Base-by-base conservation (phyloP, 2,888 invertebrate genomes). In the Napeogenes inachia region DNA sequence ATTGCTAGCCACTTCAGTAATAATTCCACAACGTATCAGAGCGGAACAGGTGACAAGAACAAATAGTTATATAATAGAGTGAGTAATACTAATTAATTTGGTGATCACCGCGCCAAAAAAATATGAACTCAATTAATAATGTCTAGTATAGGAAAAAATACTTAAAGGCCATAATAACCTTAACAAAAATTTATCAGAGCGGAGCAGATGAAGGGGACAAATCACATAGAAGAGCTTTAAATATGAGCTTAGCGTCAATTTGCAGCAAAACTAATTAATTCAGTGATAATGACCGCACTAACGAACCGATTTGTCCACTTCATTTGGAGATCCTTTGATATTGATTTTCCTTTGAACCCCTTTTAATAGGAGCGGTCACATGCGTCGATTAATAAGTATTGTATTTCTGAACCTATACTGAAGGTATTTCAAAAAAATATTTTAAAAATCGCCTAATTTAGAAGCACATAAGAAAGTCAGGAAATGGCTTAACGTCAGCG, bases 271-370 rank as follows among this genome's bases (percentile, higher is more conserved):
- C 61, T 59, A 61, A 63, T 63, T 63, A 66, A 66, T 58, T 57
- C 58, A 32, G 55, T 47, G 66, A 53, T 66, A 66, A 66, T 66
- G 45, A 46, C 57, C 30, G 45, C 57, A 56, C 60, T 64, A 64
- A 61, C 62, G 64, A 64, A 64, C 53, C 59, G 38, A 64, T 66
- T 66, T 64, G 66, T 66, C 53, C 59, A 56, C 64, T 63, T 66
- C 61, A 57, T 61, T 66, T 62, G 54, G 53, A 61, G 61, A 66
- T 66, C 61, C 61, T 57, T 59, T 61, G 56, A 42, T 57, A 66
- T 66, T 55, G 66, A 64, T 66, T 66, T 60, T 42, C 57, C 58
- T 63, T 61, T 66, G 50, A 55, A 42, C 57, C 53, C 13, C 32
- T 53, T 47, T 46, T 58, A 55, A 65, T 59, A 54, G 62, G 54